Conservation (phyloP, 2,797 vertebrate species). For the Micromesistius poutassou region DNA sequence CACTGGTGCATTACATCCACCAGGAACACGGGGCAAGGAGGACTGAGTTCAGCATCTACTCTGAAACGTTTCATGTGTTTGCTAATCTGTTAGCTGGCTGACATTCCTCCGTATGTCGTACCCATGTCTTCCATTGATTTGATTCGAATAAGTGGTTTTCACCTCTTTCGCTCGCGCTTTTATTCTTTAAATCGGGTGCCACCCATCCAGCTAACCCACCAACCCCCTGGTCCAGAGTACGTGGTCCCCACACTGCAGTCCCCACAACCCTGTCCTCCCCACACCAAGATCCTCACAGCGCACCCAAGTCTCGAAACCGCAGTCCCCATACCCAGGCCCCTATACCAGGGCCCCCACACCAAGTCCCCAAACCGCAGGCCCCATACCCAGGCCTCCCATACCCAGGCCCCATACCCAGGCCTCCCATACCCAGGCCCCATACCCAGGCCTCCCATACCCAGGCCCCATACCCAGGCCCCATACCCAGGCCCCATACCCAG, state of each 20-base stretch:
- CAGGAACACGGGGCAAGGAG: conserved; percentile 16
- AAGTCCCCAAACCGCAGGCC: too few relatives aligned
- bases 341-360: background rate
- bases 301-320: too few relatives aligned
- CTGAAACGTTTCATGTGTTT: background rate
- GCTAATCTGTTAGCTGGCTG: background rate
- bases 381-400: too few relatives aligned
- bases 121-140: conserved; percentile 53
- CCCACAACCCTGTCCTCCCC: too few relatives aligned
- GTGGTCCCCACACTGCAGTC: background rate
- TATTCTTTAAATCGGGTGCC: conserved; percentile 75
- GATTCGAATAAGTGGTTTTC: conserved; percentile 67
- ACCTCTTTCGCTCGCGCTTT: conserved; percentile 66
- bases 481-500: too few relatives aligned
- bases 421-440: too few relatives aligned
- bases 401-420: too few relatives aligned
- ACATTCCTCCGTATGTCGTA: background rate
- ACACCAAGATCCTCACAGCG: too few relatives aligned
- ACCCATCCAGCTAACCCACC: background rate
- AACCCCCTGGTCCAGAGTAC: background rate
- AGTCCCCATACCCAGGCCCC: too few relatives aligned
- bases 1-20: conserved; percentile 45
- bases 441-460: too few relatives aligned
- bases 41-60: background rate
- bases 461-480: too few relatives aligned